phyloP scores from a whole-genome alignment of 2,797 vertebrate species.

The Chelon labrosus region DNA sequence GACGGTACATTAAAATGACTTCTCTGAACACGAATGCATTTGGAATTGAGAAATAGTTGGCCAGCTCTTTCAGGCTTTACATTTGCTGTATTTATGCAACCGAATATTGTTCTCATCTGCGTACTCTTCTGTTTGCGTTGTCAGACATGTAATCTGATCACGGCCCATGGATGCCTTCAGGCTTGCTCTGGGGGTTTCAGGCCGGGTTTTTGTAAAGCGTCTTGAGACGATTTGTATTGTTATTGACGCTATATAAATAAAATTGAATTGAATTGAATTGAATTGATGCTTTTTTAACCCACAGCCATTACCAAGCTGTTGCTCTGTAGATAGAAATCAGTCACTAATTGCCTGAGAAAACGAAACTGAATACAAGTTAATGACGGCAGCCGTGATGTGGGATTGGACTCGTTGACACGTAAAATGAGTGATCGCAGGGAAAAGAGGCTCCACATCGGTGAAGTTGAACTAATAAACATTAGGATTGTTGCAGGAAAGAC shows the following conservation, averaged over 20 bases:
- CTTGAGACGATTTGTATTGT: too few relatives aligned
- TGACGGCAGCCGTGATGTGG: background rate
- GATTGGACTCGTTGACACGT: background rate
- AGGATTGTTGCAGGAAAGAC: background rate
- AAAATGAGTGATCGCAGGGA: background rate
- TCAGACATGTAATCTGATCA: constrained; percentile 11
- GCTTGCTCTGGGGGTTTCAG: too few relatives aligned
- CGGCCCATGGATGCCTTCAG: constrained; percentile 15
- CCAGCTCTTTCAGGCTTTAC: background rate
- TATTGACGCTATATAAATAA: too few relatives aligned
- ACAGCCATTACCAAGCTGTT: constrained; percentile 18
- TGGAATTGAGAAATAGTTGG: background rate
- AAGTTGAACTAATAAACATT: background rate
- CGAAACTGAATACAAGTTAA: constrained; percentile 3
- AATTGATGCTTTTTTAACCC: constrained; percentile 12
- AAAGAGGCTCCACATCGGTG: background rate
- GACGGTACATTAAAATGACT: background rate
- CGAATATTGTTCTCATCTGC: background rate
- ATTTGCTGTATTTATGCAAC: background rate
- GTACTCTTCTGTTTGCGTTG: background rate
- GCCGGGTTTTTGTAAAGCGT: too few relatives aligned
- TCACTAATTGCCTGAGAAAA: constrained; percentile 12
- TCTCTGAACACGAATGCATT: background rate
- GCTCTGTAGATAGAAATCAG: background rate
- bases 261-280: too few relatives aligned